Base-by-base conservation (phyloP, 1,140 invertebrate genomes). In the Pollicipes pollicipes region DNA sequence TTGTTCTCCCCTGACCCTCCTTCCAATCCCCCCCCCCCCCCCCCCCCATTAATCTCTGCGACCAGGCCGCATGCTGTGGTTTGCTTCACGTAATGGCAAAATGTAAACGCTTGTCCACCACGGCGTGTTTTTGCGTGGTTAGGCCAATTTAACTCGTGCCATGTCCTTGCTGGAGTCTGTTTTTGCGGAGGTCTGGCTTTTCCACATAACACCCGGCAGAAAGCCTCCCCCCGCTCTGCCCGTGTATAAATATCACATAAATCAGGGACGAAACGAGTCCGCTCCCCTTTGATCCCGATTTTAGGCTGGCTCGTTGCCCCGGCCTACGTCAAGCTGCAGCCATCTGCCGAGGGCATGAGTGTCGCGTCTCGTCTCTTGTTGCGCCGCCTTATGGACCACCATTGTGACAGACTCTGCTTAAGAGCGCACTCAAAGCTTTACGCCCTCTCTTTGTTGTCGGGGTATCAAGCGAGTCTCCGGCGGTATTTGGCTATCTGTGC, bases 231-330 rank as follows among this genome's bases (percentile, higher is more conserved):
- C 6, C 45, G 45, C 6, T 21, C 13, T 58, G 45, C 45, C 45
- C 45, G 13, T 58, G 45, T 58, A 58, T 58, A 58, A 58, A 58
- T 58, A 58, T 58, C 45, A 58, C 45, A 58, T 58, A 58, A 58
- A 58, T 58, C 45, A 2, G 45, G 10, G 45, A 2, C 45, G 21
- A 58, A 58, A 58, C 24, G 45, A 58, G 45, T 2, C 21, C 45
- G 45, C 13, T 24, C 24, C 13, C 45, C 45, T 58, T 58, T 58
- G 45, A 58, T 58, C 45, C 24, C 45, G 45, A 58, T 2, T 58
- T 21, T 10, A 35, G 45, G n/a, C n/a, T n/a, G n/a, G n/a, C n/a
- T n/a, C n/a, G n/a, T n/a, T n/a, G n/a, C n/a, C n/a, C n/a, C 45
- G 45, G 45, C 45, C 45, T 10, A 21, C 45, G 45, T 10, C 45